phyloP scores from a whole-genome alignment of 1,140 invertebrate genomes.

The Neocloeon triangulifer region DNA sequence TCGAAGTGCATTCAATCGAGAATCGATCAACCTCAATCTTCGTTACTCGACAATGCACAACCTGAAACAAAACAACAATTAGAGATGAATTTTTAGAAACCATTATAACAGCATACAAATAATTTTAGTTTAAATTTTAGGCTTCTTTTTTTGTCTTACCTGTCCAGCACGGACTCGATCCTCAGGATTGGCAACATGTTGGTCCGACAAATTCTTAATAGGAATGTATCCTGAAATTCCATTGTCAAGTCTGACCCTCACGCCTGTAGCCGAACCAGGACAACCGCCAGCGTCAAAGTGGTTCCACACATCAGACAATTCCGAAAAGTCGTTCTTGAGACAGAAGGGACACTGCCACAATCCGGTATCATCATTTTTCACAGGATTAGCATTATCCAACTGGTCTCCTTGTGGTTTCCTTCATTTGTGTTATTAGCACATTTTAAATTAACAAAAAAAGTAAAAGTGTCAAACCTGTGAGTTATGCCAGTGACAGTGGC shows the following conservation, averaged over 20 bases:
- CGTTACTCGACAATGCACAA: slow-evolving; percentile 81
- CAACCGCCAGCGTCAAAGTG: slow-evolving; percentile 92
- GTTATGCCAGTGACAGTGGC: slow-evolving; percentile 54
- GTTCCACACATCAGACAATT: slow-evolving; percentile 89
- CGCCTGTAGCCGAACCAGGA: slow-evolving; percentile 83
- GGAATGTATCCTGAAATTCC: slow-evolving; percentile 86
- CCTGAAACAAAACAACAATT: no score
- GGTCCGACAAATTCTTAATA: slow-evolving; percentile 87
- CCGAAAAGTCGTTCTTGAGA: slow-evolving; percentile 82
- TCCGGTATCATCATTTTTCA: slow-evolving; percentile 78
- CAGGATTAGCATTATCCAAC: slow-evolving; percentile 84
- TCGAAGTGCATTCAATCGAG: slow-evolving; percentile 80
- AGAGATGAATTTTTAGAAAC: no score
- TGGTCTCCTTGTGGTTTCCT: slow-evolving; percentile 81
- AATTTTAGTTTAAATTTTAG: no score
- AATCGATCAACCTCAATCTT: slow-evolving; percentile 93
- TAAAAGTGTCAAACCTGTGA: no score
- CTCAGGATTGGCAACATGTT: slow-evolving; percentile 76
- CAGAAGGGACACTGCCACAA: slow-evolving; percentile 97
- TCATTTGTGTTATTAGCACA: no score
- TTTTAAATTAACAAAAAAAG: no score
- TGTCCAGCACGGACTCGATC: slow-evolving; percentile 72
- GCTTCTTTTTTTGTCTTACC: no score
- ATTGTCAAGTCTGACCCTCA: slow-evolving; percentile 78
- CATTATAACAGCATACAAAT: no score